Evolutionary conservation across 2,113 vertebrate genomes (phyloP).

Genomic region (Syngnathus typhle): DNA sequence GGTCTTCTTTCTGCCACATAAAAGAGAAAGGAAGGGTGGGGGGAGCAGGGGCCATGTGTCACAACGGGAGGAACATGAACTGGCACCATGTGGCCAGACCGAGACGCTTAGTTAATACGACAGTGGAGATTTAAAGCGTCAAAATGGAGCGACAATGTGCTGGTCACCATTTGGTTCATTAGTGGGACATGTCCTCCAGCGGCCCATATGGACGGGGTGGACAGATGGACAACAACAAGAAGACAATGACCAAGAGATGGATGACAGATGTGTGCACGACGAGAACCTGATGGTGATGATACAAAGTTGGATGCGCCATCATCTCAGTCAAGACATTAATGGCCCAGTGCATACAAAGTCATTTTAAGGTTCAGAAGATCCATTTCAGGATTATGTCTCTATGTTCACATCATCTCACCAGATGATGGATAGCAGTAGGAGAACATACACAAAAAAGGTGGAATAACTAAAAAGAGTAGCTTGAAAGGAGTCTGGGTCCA

Average conservation of each 20-base stretch:
- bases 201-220: conserved; percentile 41
- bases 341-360: neutral
- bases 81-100: conserved; percentile 57
- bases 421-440: no score
- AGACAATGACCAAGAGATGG: neutral
- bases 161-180: conserved; percentile 34
- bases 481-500: no score
- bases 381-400: no score
- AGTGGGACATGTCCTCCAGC: conserved; percentile 26
- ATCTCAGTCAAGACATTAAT: no score
- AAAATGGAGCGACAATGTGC: neutral
- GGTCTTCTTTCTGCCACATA: conserved; percentile 58
- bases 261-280: neutral
- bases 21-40: conserved; percentile 18
- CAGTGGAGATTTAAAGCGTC: conserved; percentile 19
- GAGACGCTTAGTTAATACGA: conserved; percentile 24
- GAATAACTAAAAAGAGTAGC: no score
- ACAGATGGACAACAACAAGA: conserved; percentile 52
- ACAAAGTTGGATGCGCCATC: neutral
- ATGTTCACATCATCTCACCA: no score
- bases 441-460: no score
- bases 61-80: conserved; percentile 55
- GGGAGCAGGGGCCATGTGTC: conserved; percentile 52
- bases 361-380: neutral
- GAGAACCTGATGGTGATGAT: neutral